Evolutionary conservation across 2,113 vertebrate species (phyloP).

Genomic region (Mesocricetus auratus): DNA sequence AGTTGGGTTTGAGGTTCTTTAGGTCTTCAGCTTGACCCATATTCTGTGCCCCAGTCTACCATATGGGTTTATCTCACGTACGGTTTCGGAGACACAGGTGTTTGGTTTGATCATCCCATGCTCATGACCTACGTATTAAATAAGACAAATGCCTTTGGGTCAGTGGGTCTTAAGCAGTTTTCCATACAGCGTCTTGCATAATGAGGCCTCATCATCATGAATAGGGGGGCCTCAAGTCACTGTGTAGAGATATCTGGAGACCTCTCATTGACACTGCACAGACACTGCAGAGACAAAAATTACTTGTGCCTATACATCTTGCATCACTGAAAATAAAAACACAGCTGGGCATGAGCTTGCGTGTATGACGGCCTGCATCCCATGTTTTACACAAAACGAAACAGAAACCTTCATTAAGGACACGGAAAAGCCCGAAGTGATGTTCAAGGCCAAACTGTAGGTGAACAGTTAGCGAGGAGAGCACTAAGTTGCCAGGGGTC

Average conservation of each 20-base stretch:
- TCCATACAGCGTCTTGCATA: not conserved
- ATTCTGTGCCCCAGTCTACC: not conserved
- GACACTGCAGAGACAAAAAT: not conserved
- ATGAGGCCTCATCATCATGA: not conserved
- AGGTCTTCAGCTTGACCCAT: not conserved
- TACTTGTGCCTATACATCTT: not conserved
- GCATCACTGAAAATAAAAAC: slow-evolving; percentile 3
- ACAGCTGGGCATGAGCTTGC: not conserved
- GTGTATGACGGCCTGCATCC: not conserved
- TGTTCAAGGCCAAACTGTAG: not conserved
- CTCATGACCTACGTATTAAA: not conserved
- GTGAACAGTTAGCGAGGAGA: not conserved
- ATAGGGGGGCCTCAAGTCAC: not conserved
- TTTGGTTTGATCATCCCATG: not conserved
- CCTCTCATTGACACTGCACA: no score
- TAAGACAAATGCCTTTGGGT: not conserved
- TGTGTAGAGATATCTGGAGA: not conserved
- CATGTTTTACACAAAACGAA: not conserved
- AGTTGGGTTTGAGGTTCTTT: not conserved
- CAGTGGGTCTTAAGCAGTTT: not conserved
- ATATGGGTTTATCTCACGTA: not conserved
- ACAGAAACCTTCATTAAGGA: not conserved
- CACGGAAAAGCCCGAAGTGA: not conserved
- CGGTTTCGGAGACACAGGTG: not conserved
- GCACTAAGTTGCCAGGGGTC: not conserved